Evolutionary conservation across 2,888 invertebrate species (phyloP).

Genomic region (Malthinus flaveolus): DNA sequence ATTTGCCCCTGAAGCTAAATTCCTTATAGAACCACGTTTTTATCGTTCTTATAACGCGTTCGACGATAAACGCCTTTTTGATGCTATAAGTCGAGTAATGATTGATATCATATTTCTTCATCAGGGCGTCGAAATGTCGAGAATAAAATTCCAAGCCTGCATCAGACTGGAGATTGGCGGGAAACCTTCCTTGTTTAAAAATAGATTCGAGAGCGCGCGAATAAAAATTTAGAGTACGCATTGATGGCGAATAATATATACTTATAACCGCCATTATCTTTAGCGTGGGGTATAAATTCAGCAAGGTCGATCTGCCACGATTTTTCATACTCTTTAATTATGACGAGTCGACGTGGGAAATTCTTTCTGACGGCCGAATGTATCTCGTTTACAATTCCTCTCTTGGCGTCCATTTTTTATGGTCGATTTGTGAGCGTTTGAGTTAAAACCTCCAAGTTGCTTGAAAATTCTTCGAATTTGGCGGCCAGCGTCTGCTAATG

Average conservation of each 20-base stretch:
- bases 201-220: conserved; percentile 45
- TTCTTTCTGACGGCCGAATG: conserved; percentile 48
- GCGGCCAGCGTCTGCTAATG: too few species aligned
- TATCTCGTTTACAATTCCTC: conserved; percentile 39
- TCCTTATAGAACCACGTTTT: conserved; percentile 34
- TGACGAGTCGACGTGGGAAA: conserved; percentile 43
- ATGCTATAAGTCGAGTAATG: conserved; percentile 34
- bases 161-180: conserved; percentile 42
- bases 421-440: too few species aligned
- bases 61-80: conserved; percentile 34
- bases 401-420: not conserved
- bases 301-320: conserved; percentile 51
- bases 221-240: conserved; percentile 50
- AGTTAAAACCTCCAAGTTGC: too few species aligned
- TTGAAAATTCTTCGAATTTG: too few species aligned
- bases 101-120: conserved; percentile 36
- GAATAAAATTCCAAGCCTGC: conserved; percentile 43
- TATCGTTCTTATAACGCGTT: conserved; percentile 32
- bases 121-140: conserved; percentile 34
- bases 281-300: conserved; percentile 43
- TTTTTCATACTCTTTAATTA: conserved; percentile 49
- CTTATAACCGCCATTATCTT: conserved; percentile 42
- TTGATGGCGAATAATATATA: conserved; percentile 49
- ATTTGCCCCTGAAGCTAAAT: conserved; percentile 36
- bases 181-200: conserved; percentile 19